Conservation (phyloP, 2,888 invertebrate species). For the Trachelus tabidus region DNA sequence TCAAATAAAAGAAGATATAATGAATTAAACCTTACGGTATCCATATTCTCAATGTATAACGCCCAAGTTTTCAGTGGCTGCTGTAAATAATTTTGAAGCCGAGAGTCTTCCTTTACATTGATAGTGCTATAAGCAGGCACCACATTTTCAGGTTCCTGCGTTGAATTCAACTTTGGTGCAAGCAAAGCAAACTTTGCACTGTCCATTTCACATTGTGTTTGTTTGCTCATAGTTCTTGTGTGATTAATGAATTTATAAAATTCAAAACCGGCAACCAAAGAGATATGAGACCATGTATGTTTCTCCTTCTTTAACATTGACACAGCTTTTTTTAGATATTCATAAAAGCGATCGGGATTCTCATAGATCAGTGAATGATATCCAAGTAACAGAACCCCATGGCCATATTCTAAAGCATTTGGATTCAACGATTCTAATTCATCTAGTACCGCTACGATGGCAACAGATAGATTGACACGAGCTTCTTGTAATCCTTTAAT, state of each 20-base stretch:
- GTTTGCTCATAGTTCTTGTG: constrained; percentile 28
- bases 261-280: constrained; percentile 46
- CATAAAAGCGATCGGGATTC: constrained; percentile 25
- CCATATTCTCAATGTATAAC: constrained; percentile 30
- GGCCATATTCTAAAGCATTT: constrained; percentile 35
- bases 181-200: constrained; percentile 30
- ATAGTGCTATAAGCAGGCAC: constrained; percentile 55
- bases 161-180: constrained; percentile 26
- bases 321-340: constrained; percentile 36
- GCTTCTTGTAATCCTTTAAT: constrained; percentile 41
- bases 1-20: constrained; percentile 4
- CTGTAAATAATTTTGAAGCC: constrained; percentile 35
- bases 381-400: constrained; percentile 46
- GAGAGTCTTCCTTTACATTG: constrained; percentile 47
- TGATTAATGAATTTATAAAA: constrained; percentile 48
- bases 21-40: constrained; percentile 38
- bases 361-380: constrained; percentile 43
- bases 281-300: constrained; percentile 17
- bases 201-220: constrained; percentile 46
- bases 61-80: constrained; percentile 46
- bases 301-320: constrained; percentile 29
- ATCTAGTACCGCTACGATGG: constrained; percentile 41
- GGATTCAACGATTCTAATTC: constrained; percentile 40
- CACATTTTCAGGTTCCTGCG: constrained; percentile 34
- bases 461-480: constrained; percentile 36